A percentile compares a stretch with the other conserved stretches of the same genome.
Conservation (phyloP, 1,140 invertebrate genomes). For the Dolichoris vasculosae region DNA sequence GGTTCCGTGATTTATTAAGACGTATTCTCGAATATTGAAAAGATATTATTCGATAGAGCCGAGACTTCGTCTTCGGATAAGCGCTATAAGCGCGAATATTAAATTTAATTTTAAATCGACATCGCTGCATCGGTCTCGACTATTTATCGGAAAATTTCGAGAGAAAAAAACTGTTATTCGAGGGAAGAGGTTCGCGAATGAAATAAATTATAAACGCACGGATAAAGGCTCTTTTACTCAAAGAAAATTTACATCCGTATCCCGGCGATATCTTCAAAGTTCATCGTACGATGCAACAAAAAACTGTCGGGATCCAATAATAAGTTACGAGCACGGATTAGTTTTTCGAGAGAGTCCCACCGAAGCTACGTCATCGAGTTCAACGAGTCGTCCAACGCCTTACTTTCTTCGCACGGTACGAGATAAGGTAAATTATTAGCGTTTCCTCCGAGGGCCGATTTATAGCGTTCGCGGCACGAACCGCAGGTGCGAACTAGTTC, state of each 20-base stretch:
- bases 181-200: no score
- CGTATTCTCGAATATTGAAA: constrained; percentile 16
- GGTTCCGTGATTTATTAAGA: not conserved
- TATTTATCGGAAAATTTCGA: no score
- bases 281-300: no score
- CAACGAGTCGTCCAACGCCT: not conserved
- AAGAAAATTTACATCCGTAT: no score
- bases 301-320: no score
- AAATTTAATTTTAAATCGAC: not conserved
- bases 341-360: not conserved
- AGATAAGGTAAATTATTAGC: constrained; percentile 42
- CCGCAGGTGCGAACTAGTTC: constrained; percentile 27
- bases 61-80: not conserved
- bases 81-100: not conserved
- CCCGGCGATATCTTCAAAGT: no score
- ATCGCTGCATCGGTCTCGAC: not conserved
- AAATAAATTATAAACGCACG: no score
- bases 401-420: not conserved
- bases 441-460: constrained; percentile 2
- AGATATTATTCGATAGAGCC: not conserved
- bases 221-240: no score
- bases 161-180: no score
- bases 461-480: not conserved
- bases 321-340: not conserved
- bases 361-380: not conserved